Evolutionary conservation across 2,888 invertebrate genomes (phyloP), one percentile per base, ranked within the genome.

Genomic region (Barypeithes pellucidus): DNA sequence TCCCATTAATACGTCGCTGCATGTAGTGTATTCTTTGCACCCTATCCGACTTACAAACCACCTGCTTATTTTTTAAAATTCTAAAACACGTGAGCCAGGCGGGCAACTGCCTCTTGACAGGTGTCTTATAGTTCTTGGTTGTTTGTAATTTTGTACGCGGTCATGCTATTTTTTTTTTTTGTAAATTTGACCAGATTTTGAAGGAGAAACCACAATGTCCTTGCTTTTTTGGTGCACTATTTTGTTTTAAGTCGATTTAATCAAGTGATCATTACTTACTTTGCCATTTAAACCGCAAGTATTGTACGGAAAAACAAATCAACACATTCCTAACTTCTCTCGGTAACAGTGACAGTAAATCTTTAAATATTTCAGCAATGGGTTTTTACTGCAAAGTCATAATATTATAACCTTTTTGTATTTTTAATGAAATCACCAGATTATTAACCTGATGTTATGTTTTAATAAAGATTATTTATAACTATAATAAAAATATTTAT

Each of bases 11-110:
- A n/a, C n/a, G n/a, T n/a, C n/a, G n/a, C n/a, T n/a, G n/a, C n/a
- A n/a, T n/a, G n/a, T n/a, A n/a, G n/a, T n/a, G n/a, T 29, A 52
- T 52, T 14, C n/a, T 29, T 24, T 52, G 8, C 14, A 52, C 14
- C 39, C 39, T 4, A 52, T 70, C 54, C 57, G 63, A 39, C 4
- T 5, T 70, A 41, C 22, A 43, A 41, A 57, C 52, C 70, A 65
- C 70, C 59, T 71, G 65, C 36, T 45, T 29, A 61, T 69, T 69
- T 61, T 60, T 62, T 65, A n/a, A 41, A 41, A 60, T 24, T 69
- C 41, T n/a, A 63, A 70, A 70, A 70, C 50, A 70, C 2, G 33
- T 43, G 18, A 16, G 14, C 8, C 14, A n/a, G 14, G 1, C 29
- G 14, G 14, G 9, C 54, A 33, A 33, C 54, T 57, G 12, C 18